Base-by-base conservation (phyloP, 64 coral and sea anemone genomes). In the Platygyra sinensis region DNA sequence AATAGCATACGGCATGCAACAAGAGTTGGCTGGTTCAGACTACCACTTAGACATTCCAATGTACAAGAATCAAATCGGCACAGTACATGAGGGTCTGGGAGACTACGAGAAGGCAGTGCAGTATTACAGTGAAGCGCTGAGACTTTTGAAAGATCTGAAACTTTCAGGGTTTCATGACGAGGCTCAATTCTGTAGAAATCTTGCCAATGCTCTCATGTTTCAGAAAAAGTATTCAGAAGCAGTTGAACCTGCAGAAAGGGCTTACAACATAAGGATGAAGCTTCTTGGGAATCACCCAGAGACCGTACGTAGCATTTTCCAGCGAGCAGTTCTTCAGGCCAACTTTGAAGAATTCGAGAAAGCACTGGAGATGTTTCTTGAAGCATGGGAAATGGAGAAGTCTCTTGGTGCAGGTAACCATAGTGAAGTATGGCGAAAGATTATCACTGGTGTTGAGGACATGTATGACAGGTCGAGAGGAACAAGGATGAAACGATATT, bases 301-400 rank as follows among this genome's bases (percentile, higher is more conserved):
- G 24, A 89, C 87, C 0, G 59, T 89, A 15, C 72, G 87, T 16
- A 89, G 87, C 30, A 77, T 77, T 46, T 89, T 77, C 22, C 87
- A 89, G 60, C 59, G 20, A n/a, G 87, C 73, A 13, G 51, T 89
- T 10, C 51, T 76, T 49, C 76, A 89, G 60, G 87, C 74, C 17
- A 63, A 65, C 19, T 27, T 89, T 11, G 15, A n/a, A 22, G 57
- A 76, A 0, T 60, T 25, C 25, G 36, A 78, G 12, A 63, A 89
- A 89, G 87, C 87, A 10, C 28, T 89, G 20, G 46, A 77, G 5
- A 67, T 62, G 75, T 89, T 77, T 38, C 74, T 77, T 36, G 74
- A 89, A 62, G 87, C 87, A 19, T 89, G 76, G 32, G 46, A 76
- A 27, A 89, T 89, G 87, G 87, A 89, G n/a, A 29, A 78, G 30